These are phyloP conservation scores for Burhinus bistriatus DNA, from an alignment of 2,113 vertebrate species.

Conservation along the genomic window DNA sequence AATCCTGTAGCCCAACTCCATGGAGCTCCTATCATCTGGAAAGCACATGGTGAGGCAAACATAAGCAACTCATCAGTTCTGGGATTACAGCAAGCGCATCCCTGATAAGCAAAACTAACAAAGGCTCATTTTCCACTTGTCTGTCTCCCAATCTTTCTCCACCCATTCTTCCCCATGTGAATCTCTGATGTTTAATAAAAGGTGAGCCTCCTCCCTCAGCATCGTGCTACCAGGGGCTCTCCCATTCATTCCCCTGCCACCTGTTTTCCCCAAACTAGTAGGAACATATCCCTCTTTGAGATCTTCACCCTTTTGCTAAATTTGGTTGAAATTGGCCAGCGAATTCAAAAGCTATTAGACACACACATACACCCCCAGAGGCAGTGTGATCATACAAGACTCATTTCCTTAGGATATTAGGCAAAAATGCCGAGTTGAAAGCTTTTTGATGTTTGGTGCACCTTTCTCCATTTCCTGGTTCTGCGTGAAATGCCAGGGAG, in stretches of 20 bases:
- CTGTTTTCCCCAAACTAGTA: neutral
- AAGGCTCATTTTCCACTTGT: neutral
- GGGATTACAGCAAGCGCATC: neutral
- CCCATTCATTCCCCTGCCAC: neutral
- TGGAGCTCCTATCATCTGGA: neutral
- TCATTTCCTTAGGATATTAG: constrained; percentile 66
- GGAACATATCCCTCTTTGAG: constrained; percentile 5
- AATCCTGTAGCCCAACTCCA: neutral
- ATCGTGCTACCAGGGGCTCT: neutral
- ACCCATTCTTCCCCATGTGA: neutral
- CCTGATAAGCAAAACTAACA: neutral
- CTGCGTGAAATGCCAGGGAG: constrained; percentile 7
- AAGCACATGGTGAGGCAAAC: rapidly evolving
- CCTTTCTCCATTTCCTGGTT: constrained; percentile 50
- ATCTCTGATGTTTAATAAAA: neutral
- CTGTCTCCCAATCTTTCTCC: neutral
- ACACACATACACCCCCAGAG: constrained; percentile 25
- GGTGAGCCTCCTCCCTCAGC: neutral
- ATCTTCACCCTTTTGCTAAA: neutral
- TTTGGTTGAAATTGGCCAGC: constrained; percentile 4
- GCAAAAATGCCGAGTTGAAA: constrained; percentile 40
- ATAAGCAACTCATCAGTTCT: neutral
- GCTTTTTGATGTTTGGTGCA: constrained; percentile 48
- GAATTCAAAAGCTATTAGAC: constrained; percentile 31
- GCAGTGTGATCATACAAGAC: neutral